Conservation (phyloP, 2,888 invertebrate species). For the Poecilobothrus nobilitatus region DNA sequence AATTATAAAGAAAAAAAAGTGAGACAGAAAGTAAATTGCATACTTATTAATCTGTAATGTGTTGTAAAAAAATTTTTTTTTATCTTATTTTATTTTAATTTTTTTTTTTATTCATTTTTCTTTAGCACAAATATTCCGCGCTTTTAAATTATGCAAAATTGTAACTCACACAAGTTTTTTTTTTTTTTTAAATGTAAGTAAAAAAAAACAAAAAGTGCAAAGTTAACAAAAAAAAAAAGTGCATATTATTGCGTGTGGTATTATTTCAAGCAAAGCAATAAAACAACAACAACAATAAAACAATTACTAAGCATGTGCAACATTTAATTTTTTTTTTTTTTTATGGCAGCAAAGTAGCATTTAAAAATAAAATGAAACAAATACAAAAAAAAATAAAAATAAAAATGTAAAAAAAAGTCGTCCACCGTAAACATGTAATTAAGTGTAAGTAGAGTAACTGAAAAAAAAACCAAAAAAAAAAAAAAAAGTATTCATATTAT, state of each 20-base stretch:
- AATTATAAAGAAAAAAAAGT: no score
- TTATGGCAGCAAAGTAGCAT: not conserved
- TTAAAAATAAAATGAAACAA: not conserved
- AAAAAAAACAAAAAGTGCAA: no score
- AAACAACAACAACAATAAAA: not conserved
- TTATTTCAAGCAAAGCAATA: not conserved
- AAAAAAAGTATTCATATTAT: not conserved
- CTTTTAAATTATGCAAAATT: not conserved
- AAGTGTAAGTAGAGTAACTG: not conserved
- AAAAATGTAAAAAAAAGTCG: no score
- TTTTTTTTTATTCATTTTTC: no score
- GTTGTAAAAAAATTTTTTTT: no score
- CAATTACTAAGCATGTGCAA: not conserved
- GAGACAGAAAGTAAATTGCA: no score
- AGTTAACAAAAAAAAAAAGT: not conserved
- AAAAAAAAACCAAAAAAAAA: not conserved
- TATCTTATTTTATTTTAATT: no score
- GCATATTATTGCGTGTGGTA: not conserved
- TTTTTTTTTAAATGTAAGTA: no score
- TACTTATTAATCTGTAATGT: no score
- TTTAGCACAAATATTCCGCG: not conserved
- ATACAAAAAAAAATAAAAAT: not conserved
- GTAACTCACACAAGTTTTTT: no score
- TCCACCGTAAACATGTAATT: constrained; percentile 3
- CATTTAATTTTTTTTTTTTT: not conserved